Evolutionary conservation across 2,888 invertebrate species (phyloP).

Genomic region (Thera obeliscata): DNA sequence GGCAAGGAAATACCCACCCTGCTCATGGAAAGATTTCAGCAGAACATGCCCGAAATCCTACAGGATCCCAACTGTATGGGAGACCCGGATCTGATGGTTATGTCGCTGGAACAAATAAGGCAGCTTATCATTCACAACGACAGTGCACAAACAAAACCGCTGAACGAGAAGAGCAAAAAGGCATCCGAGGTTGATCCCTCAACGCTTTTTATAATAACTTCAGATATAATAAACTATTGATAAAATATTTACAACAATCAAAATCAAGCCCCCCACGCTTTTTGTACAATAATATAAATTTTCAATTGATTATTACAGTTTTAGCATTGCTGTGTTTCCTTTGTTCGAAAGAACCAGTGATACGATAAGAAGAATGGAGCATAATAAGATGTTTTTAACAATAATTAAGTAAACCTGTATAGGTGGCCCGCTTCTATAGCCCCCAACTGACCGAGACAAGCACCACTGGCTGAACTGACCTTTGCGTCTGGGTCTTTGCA

Average conservation of each 20-base stretch:
- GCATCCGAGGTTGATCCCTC: constrained; percentile 7
- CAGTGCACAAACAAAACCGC: neutral
- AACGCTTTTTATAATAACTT: no score
- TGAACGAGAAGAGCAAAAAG: constrained; percentile 13
- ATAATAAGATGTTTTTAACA: no score
- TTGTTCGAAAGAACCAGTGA: no score
- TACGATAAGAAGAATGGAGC: no score
- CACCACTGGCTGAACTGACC: constrained; percentile 89
- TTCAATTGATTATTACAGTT: no score
- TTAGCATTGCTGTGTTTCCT: no score
- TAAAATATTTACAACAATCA: no score
- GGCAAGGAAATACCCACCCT: constrained; percentile 91
- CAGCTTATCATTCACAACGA: constrained; percentile 46
- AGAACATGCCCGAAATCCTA: constrained; percentile 89
- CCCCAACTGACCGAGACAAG: constrained; percentile 95
- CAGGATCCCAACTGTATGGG: constrained; percentile 84
- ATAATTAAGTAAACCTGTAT: no score
- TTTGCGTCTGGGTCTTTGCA: constrained; percentile 88
- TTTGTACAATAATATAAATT: no score
- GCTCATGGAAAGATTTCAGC: constrained; percentile 88
- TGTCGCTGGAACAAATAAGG: constrained; percentile 90
- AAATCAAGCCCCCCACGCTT: no score
- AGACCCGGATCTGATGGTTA: constrained; percentile 91
- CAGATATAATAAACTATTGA: no score
- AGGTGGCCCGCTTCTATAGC: constrained; percentile 96